Evolutionary conservation across 2,888 invertebrate species (phyloP).

Genomic region (Steinernema carpocapsae): DNA sequence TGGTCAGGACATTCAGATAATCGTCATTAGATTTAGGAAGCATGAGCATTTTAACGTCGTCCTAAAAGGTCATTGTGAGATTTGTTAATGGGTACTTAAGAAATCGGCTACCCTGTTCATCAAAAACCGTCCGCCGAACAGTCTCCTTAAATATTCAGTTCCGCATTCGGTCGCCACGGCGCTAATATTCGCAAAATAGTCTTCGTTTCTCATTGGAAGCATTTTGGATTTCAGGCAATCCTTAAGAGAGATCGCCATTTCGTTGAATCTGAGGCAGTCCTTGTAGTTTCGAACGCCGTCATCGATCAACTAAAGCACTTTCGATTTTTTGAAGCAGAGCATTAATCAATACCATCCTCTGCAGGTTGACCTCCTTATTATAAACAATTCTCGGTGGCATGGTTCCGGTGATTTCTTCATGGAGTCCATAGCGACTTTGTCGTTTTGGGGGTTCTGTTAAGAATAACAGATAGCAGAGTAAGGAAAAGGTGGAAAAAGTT

Average conservation of each 20-base stretch:
- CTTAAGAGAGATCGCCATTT: constrained; percentile 19
- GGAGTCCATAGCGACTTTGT: neutral
- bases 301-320: neutral
- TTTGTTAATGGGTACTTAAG: neutral
- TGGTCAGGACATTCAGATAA: neutral
- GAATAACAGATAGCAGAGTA: neutral
- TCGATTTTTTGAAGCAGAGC: neutral
- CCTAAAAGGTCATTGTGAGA: constrained; percentile 9
- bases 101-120: constrained; percentile 2
- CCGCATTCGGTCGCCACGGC: constrained; percentile 18
- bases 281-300: constrained; percentile 6
- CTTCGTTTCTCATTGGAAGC: constrained; percentile 5
- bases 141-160: constrained; percentile 15
- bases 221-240: neutral
- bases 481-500: neutral
- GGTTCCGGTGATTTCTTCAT: neutral
- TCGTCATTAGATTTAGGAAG: constrained; percentile 17
- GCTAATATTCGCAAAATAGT: constrained; percentile 16
- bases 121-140: constrained; percentile 21
- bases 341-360: neutral
- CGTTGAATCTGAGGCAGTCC: constrained; percentile 20
- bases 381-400: constrained; percentile 25
- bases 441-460: neutral
- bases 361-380: constrained; percentile 26
- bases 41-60: constrained; percentile 30